Evolutionary conservation across 1,140 invertebrate genomes (phyloP).

Genomic region (Halictus rubicundus): DNA sequence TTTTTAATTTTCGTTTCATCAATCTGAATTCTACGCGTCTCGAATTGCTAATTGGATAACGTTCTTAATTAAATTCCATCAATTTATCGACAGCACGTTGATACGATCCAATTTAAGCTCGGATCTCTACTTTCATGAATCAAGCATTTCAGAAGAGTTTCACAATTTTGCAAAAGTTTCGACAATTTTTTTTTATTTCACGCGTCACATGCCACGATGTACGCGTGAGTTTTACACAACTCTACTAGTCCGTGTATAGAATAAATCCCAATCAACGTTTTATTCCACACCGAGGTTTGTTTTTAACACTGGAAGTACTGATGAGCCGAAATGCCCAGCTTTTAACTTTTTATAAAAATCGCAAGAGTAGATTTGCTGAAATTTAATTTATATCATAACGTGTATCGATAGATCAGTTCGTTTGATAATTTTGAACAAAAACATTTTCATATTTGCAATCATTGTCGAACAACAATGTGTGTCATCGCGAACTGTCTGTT

Average conservation of each 20-base stretch:
- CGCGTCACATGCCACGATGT: too few species aligned
- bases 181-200: slow-evolving; percentile 1
- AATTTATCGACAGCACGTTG: slow-evolving; percentile 11
- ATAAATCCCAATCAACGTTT: slow-evolving; percentile 24
- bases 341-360: too few species aligned
- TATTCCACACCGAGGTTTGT: neutral
- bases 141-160: neutral
- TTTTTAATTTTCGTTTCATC: slow-evolving; percentile 4
- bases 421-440: too few species aligned
- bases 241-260: neutral
- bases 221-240: neutral
- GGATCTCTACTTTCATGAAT: neutral
- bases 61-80: slow-evolving; percentile 59
- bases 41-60: slow-evolving; percentile 54
- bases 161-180: slow-evolving; percentile 19
- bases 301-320: too few species aligned
- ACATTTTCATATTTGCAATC: too few species aligned
- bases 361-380: too few species aligned
- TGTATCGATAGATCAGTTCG: too few species aligned
- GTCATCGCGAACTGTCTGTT: too few species aligned
- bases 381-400: too few species aligned
- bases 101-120: neutral
- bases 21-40: slow-evolving; percentile 21
- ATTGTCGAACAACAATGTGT: too few species aligned
- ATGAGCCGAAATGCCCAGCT: too few species aligned